Evolutionary conservation across 2,888 invertebrate species (phyloP).

Genomic region (Chymomyza procnemis): DNA sequence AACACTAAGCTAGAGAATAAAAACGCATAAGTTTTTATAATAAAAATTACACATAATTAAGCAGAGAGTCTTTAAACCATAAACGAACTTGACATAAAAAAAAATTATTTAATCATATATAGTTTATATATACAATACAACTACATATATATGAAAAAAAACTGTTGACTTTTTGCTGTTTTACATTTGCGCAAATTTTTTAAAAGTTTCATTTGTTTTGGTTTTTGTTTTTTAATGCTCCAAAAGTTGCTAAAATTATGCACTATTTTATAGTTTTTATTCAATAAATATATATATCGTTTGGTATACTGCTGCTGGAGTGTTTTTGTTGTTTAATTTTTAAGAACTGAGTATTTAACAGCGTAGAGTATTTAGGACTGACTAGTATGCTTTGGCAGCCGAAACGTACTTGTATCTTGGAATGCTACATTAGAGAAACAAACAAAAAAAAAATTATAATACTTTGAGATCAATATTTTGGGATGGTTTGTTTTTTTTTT

Average conservation of each 20-base stretch:
- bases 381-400: neutral
- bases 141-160: neutral
- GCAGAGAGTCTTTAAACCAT: neutral
- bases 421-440: constrained; percentile 21
- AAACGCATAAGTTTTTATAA: neutral
- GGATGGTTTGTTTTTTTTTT: constrained; percentile 13
- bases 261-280: constrained; percentile 45
- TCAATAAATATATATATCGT: constrained; percentile 63
- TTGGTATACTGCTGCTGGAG: constrained; percentile 36
- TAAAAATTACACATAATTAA: neutral
- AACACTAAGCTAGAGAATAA: constrained; percentile 28
- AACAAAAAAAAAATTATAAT: constrained; percentile 9
- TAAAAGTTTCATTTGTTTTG: neutral
- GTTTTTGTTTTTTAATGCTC: no score
- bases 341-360: neutral
- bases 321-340: neutral
- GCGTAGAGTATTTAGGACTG: neutral
- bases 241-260: constrained; percentile 47
- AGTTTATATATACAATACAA: neutral
- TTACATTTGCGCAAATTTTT: constrained; percentile 15
- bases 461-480: constrained; percentile 42
- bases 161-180: neutral
- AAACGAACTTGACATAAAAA: constrained; percentile 18
- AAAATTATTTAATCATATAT: constrained; percentile 14
- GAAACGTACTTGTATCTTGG: neutral